Evolutionary conservation across 2,888 invertebrate species (phyloP).

Genomic region (Hybos culiciformis): DNA sequence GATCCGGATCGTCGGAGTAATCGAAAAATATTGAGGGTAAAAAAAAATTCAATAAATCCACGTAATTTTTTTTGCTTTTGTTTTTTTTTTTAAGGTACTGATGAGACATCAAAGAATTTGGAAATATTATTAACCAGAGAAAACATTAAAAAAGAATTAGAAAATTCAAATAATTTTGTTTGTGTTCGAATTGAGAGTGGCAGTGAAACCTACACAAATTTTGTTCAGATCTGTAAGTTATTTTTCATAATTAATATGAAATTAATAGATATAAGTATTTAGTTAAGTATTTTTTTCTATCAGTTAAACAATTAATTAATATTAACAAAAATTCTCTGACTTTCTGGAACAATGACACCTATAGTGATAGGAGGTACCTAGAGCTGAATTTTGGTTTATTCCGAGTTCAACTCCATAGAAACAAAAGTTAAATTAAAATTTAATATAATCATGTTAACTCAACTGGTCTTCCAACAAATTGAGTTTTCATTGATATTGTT

Average conservation of each 20-base stretch:
- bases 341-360: too few relatives aligned
- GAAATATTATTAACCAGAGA: constrained; percentile 45
- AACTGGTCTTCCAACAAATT: too few relatives aligned
- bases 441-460: too few relatives aligned
- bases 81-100: constrained; percentile 45
- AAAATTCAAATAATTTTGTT: constrained; percentile 53
- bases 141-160: constrained; percentile 41
- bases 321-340: too few relatives aligned
- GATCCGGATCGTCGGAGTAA: too few relatives aligned
- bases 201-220: constrained; percentile 63
- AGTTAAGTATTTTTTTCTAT: too few relatives aligned
- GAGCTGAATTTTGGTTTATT: too few relatives aligned
- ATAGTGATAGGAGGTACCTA: too few relatives aligned
- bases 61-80: neutral
- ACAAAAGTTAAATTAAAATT: too few relatives aligned
- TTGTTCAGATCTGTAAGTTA: constrained; percentile 72
- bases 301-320: too few relatives aligned
- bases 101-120: constrained; percentile 56
- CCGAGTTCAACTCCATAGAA: too few relatives aligned
- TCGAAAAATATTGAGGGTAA: constrained; percentile 69
- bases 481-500: too few relatives aligned
- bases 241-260: neutral
- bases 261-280: neutral
- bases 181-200: constrained; percentile 63
- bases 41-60: constrained; percentile 16